A percentile compares a stretch with the other conserved stretches of the same genome.
Evolutionary conservation across 2,113 vertebrate species (phyloP).

Genomic region (Phocoena sinus): DNA sequence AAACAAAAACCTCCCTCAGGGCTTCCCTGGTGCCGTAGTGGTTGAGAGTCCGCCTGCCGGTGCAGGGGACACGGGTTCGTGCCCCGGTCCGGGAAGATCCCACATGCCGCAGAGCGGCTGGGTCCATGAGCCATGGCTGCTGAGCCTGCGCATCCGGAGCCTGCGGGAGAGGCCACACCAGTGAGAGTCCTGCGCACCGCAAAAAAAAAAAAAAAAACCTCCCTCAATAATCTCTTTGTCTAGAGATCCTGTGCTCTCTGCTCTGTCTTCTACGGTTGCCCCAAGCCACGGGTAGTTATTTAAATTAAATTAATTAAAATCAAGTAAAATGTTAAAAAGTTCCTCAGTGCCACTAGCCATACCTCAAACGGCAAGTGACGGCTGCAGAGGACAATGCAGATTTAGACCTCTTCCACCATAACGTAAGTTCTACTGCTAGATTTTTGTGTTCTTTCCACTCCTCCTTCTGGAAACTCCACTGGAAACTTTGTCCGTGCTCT

Average conservation of each 20-base stretch:
- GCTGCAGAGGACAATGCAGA: too few relatives aligned
- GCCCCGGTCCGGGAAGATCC: too few relatives aligned
- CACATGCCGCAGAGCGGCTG: too few relatives aligned
- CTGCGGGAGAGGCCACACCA: too few relatives aligned
- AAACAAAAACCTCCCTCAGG: neutral
- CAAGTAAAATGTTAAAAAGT: neutral
- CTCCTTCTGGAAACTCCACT: neutral
- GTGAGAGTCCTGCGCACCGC: too few relatives aligned
- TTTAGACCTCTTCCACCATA: too few relatives aligned
- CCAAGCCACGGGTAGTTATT: neutral
- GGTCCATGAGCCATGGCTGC: too few relatives aligned
- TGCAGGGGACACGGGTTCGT: too few relatives aligned
- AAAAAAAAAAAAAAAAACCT: neutral
- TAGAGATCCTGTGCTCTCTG: neutral
- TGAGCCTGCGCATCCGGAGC: too few relatives aligned
- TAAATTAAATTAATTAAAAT: neutral
- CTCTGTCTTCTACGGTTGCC: neutral
- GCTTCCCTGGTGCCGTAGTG: too few relatives aligned
- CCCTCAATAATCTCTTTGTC: neutral
- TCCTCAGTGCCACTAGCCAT: neutral
- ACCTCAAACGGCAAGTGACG: neutral
- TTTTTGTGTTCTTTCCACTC: neutral
- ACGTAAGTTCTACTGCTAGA: accelerated
- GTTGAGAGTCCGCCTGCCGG: too few relatives aligned
- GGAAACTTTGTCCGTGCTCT: neutral